Percentiles rank a stretch among this genome's conserved stretches.
These are phyloP conservation scores for Gambusia yucatana DNA, from an alignment of 2,797 vertebrate species.

Conservation along the genomic window DNA sequence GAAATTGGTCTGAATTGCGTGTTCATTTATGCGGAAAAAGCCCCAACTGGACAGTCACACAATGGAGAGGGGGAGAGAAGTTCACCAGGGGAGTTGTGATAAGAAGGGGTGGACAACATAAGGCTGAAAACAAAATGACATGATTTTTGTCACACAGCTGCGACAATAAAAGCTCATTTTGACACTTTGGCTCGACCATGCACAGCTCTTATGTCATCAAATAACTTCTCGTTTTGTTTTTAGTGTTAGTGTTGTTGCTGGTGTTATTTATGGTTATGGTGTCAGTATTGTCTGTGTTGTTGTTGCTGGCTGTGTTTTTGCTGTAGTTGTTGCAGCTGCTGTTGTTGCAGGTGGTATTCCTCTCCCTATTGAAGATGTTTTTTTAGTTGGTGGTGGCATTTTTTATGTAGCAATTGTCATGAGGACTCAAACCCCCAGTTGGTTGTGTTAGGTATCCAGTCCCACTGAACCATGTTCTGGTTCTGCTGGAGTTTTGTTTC, in stretches of 20 bases:
- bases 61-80: too few species aligned
- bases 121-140: too few species aligned
- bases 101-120: too few species aligned
- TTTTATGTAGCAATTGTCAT: not conserved
- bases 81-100: too few species aligned
- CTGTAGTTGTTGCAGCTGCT: not conserved
- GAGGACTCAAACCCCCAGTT: not conserved
- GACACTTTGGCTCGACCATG: too few species aligned
- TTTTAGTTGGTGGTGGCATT: not conserved
- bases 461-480: not conserved
- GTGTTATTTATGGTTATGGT: not conserved
- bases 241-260: not conserved
- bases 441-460: not conserved
- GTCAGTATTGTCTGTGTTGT: not conserved
- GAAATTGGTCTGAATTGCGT: too few species aligned
- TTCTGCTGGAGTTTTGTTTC: not conserved
- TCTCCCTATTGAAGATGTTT: not conserved
- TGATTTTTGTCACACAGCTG: too few species aligned
- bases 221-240: not conserved
- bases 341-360: not conserved
- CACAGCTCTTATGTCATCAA: not conserved
- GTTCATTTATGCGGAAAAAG: too few species aligned
- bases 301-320: not conserved
- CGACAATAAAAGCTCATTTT: too few species aligned
- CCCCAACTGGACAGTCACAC: too few species aligned